These are phyloP conservation scores for Cryptoblepharus egeriae DNA, from an alignment of 2,797 vertebrate species.

Conservation along the genomic window DNA sequence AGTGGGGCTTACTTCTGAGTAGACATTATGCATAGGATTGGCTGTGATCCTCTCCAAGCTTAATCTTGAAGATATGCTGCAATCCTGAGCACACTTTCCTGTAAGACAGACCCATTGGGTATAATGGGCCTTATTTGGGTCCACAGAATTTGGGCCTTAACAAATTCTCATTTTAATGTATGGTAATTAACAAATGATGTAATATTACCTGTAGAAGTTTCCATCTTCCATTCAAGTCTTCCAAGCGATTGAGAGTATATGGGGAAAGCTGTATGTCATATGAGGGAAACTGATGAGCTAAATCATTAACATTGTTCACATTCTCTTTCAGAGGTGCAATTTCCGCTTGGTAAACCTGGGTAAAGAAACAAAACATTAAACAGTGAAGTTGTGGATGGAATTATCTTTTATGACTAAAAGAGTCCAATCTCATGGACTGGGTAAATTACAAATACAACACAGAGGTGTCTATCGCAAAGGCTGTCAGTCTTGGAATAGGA, in stretches of 20 bases:
- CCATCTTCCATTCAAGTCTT: constrained; percentile 95
- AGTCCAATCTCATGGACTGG: neutral
- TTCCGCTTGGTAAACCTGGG: constrained; percentile 89
- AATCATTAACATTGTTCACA: constrained; percentile 88
- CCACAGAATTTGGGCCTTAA: no score
- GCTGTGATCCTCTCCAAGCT: no score
- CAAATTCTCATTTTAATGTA: neutral
- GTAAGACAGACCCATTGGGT: no score
- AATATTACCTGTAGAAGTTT: constrained; percentile 90
- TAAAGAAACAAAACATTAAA: constrained; percentile 45
- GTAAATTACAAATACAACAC: neutral
- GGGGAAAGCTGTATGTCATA: constrained; percentile 88
- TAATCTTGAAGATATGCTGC: no score
- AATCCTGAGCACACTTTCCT: no score
- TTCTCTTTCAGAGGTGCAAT: constrained; percentile 91
- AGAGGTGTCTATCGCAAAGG: neutral
- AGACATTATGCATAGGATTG: no score
- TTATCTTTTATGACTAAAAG: neutral
- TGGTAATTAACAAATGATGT: neutral
- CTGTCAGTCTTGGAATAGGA: no score
- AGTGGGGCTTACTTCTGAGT: no score
- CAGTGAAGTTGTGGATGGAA: neutral
- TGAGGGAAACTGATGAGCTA: constrained; percentile 84
- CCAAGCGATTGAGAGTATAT: constrained; percentile 87
- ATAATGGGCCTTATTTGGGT: no score